Conservation (phyloP, 2,888 invertebrate genomes). For the Allophyes oxyacanthae region DNA sequence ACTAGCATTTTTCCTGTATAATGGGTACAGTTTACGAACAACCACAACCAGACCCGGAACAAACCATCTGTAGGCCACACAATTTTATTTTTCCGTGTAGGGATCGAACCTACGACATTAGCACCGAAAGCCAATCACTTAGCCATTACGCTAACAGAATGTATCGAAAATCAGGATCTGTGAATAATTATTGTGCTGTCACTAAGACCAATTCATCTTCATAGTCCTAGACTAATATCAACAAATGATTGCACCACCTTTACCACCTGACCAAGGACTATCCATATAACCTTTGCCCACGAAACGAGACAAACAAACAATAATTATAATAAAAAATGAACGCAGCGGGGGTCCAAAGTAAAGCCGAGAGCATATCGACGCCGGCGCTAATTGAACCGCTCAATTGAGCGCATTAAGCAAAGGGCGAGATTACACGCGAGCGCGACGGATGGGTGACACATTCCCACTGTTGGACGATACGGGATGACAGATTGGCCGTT, state of each 20-base stretch:
- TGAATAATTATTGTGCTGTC: no score
- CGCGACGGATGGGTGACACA: slow-evolving; percentile 38
- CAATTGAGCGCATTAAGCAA: slow-evolving; percentile 63
- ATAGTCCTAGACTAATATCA: slow-evolving; percentile 7
- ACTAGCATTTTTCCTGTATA: no score
- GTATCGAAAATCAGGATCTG: no score
- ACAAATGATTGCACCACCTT: slow-evolving; percentile 2
- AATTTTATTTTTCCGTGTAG: no score
- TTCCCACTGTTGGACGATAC: slow-evolving; percentile 47
- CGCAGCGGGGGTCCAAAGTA: slow-evolving; percentile 58
- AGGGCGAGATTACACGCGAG: slow-evolving; percentile 60
- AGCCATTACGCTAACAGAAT: no score
- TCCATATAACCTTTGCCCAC: slow-evolving; percentile 32
- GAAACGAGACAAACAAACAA: slow-evolving; percentile 62
- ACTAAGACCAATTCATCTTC: slow-evolving; percentile 12
- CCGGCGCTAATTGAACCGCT: slow-evolving; percentile 70
- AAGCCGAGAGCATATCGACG: slow-evolving; percentile 50
- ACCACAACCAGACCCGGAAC: no score
- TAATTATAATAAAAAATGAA: slow-evolving; percentile 63
- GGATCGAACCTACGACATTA: no score
- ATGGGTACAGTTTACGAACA: no score
- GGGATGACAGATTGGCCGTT: neutral
- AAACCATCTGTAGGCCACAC: no score
- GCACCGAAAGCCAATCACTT: no score
- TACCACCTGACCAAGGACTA: slow-evolving; percentile 19